A percentile compares a stretch with the other conserved stretches of the same genome.
These are phyloP conservation scores for Silurus lanzhouensis DNA, from an alignment of 2,797 vertebrate species.

Conservation along the genomic window DNA sequence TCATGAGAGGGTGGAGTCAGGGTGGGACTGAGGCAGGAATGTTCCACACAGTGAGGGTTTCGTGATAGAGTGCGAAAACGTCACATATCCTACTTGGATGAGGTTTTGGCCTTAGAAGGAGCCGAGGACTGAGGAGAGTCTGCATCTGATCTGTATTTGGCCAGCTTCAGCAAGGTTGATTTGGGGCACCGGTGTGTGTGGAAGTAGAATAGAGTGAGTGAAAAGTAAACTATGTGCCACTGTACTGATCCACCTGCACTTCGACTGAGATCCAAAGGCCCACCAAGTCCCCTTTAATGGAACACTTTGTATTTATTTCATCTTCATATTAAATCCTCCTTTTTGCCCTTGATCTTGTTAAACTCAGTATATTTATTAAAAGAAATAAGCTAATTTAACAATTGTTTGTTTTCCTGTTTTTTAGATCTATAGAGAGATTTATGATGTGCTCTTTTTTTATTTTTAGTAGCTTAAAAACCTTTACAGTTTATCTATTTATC, in stretches of 20 bases:
- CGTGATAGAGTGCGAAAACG: slow-evolving; percentile 12
- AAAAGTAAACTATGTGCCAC: slow-evolving; percentile 75
- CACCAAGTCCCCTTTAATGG: neutral
- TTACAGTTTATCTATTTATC: neutral
- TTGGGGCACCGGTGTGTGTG: neutral
- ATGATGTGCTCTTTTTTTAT: neutral
- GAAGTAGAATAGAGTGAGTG: slow-evolving; percentile 62
- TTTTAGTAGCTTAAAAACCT: neutral
- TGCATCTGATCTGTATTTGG: slow-evolving; percentile 11
- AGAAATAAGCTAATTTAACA: neutral
- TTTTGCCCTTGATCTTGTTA: neutral
- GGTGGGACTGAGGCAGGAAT: slow-evolving; percentile 15
- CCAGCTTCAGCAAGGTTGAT: neutral
- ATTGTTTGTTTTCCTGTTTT: neutral
- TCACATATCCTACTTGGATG: slow-evolving; percentile 16
- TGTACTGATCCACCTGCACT: slow-evolving; percentile 69
- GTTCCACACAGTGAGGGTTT: slow-evolving; percentile 13
- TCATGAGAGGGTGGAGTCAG: slow-evolving; percentile 27
- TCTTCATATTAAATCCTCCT: neutral
- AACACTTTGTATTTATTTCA: neutral
- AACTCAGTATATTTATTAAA: neutral
- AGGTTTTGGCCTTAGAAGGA: slow-evolving; percentile 3
- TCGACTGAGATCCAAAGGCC: slow-evolving; percentile 43
- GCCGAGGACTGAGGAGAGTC: slow-evolving; percentile 1
- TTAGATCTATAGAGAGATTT: neutral